These are phyloP conservation scores for Sphyrna mokarran DNA, from an alignment of 2,113 vertebrate genomes.

Conservation along the genomic window DNA sequence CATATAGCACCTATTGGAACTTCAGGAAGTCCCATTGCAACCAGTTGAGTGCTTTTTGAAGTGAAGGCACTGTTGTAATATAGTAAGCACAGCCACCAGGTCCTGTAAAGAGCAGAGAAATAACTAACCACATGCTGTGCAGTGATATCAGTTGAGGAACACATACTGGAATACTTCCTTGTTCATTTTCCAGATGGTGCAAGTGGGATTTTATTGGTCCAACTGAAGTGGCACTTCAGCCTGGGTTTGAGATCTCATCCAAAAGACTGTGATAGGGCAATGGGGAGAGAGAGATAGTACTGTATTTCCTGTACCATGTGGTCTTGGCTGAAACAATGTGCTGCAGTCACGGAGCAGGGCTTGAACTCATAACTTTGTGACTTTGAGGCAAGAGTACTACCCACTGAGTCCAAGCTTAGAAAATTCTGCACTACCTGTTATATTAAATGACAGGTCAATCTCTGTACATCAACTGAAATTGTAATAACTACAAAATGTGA, in stretches of 20 bases:
- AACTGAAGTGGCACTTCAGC: not conserved
- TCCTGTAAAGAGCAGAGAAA: not conserved
- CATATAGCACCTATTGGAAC: not conserved
- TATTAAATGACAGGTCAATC: not conserved
- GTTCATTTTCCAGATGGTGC: not conserved
- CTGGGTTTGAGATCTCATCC: not conserved
- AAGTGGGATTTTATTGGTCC: not conserved
- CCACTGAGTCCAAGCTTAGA: not conserved
- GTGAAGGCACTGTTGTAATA: not conserved
- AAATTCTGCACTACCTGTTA: not conserved
- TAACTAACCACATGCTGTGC: not conserved
- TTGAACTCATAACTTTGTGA: not conserved
- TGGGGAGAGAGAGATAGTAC: too few relatives aligned
- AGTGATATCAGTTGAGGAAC: not conserved
- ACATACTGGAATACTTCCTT: not conserved
- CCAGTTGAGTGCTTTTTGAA: not conserved
- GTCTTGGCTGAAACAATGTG: not conserved
- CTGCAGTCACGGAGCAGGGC: not conserved
- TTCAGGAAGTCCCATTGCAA: not conserved
- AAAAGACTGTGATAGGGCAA: not conserved
- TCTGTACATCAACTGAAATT: not conserved
- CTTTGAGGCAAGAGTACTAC: not conserved
- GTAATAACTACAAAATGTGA: not conserved
- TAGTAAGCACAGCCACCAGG: not conserved
- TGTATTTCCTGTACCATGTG: not conserved